Evolutionary conservation across 2,797 vertebrate genomes (phyloP).

Genomic region (Rhabdophis nuchalis): DNA sequence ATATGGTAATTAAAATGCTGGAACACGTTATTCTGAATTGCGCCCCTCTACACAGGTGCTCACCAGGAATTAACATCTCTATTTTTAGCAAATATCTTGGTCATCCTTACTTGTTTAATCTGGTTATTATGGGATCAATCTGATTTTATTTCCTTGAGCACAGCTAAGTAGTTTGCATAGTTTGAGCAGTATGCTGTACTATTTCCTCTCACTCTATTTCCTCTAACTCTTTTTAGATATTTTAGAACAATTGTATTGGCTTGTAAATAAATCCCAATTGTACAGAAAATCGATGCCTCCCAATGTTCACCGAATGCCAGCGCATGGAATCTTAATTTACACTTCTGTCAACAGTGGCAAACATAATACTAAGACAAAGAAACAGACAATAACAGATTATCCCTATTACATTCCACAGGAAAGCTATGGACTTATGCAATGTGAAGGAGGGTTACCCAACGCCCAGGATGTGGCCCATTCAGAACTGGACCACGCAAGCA

Average conservation of each 20-base stretch:
- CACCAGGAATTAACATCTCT: background rate
- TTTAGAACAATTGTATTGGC: background rate
- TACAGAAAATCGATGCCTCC: background rate
- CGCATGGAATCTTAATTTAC: background rate
- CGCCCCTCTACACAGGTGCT: background rate
- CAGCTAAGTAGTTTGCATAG: background rate
- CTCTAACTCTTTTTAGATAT: background rate
- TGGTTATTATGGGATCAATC: background rate
- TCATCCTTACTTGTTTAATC: background rate
- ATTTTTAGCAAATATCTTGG: background rate
- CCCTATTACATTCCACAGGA: background rate
- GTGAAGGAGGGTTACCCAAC: background rate
- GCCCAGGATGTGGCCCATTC: accelerated
- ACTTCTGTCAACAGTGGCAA: background rate
- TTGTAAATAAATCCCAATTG: background rate
- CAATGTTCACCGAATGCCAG: background rate
- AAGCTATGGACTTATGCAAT: background rate
- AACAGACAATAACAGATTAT: background rate
- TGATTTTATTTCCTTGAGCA: background rate
- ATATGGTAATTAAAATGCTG: background rate
- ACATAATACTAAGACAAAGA: background rate
- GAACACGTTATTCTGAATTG: background rate
- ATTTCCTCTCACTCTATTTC: background rate
- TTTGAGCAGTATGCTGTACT: background rate
- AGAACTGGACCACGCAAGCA: background rate